Evolutionary conservation across 2,113 vertebrate genomes (phyloP).

Genomic region (Sylvilagus bachmani): DNA sequence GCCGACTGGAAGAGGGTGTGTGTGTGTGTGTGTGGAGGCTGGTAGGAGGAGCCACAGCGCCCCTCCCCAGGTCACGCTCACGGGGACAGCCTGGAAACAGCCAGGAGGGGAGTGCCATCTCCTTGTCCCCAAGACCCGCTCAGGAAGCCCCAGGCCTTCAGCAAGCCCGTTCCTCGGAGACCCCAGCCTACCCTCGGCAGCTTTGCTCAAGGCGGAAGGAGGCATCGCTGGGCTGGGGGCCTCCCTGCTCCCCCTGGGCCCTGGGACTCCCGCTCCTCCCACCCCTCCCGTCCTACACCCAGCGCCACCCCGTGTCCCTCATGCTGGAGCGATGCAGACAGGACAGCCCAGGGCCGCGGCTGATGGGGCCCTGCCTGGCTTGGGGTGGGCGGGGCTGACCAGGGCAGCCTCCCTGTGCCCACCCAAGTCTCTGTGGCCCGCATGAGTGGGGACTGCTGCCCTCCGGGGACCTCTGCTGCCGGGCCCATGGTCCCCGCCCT

Average conservation of each 20-base stretch:
- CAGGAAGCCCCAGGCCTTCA: not conserved
- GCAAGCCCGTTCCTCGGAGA: not conserved
- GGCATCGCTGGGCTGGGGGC: not conserved
- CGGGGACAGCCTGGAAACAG: no score
- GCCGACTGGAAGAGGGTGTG: not conserved
- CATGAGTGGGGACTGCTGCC: not conserved
- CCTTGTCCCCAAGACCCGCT: not conserved
- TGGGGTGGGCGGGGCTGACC: not conserved
- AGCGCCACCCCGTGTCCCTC: not conserved
- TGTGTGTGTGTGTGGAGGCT: no score
- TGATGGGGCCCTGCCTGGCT: not conserved
- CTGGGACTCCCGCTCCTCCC: not conserved
- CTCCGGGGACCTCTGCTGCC: not conserved
- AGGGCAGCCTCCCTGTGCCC: not conserved
- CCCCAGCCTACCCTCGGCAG: not conserved
- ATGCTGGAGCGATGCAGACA: not conserved
- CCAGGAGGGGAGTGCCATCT: not conserved
- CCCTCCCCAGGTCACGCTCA: not conserved
- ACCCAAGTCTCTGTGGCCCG: not conserved
- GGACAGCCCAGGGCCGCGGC: not conserved
- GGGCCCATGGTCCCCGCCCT: not conserved
- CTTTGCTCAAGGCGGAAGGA: not conserved
- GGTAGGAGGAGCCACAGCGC: not conserved
- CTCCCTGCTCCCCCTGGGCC: not conserved
- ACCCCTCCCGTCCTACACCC: not conserved